Base-by-base conservation (phyloP, 1,140 invertebrate genomes). In the Oryctes rhinoceros region DNA sequence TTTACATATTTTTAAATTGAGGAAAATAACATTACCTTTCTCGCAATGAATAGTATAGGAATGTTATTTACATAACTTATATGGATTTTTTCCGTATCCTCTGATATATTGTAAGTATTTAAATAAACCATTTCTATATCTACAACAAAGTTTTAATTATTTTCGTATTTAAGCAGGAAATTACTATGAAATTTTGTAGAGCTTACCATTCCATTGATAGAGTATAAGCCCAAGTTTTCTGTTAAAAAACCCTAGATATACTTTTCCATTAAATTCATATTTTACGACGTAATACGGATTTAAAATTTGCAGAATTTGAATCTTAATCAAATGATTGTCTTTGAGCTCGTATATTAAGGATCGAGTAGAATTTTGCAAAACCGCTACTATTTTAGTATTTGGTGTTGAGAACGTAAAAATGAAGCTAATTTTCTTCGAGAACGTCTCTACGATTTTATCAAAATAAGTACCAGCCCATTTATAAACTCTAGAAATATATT, bases 381-480 rank as follows among this genome's bases (percentile, higher is more conserved):
- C 10, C 0, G 24, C 18, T 10, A 67, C 24, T 11, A 67, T 67
- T 35, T 67, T 18, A 5, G 65, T 30, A 7, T 67, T 67, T 30
- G 9, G 9, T 9, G 10, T 24, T 18, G 65, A 24, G 5, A 67
- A 67, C 7, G 65, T 67, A 24, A 20, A 67, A 11, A 67, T 67
- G 5, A 18, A 67, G 30, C 7, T 35, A 11, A 13, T 35, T 18
- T 35, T 35, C 20, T 30, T 24, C 18, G 30, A 30, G 5, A 35
- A 67, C 0, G 83, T 18, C 6, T 71, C 67, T 18, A 81, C 78
- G 30, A 82, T 79, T 67, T 82, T 79, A 78, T 85, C 84, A 79
- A 85, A 85, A 80, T 85, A 80, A 3, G 82, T 78, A 11, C 81
- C 76, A 5, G 82, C 15, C 81, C 83, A 85, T 80, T 83, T 83